Evolutionary conservation across 2,113 vertebrate genomes (phyloP), one percentile per base, ranked within the genome.

Genomic region (Gallinago paraguaiae): DNA sequence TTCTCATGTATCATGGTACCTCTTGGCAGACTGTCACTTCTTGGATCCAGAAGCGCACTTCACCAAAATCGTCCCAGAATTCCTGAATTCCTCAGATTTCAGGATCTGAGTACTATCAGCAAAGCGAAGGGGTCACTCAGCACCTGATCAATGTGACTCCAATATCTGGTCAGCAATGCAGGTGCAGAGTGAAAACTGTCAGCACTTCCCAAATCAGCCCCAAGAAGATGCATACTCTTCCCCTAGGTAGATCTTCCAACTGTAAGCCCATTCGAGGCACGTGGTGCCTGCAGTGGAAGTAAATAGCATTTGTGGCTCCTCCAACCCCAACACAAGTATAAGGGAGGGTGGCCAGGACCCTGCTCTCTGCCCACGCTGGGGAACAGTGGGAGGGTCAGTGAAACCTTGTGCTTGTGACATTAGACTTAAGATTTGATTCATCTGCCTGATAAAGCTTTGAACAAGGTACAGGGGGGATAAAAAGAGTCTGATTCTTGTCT

Each of bases 371-470:
- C 43, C 0, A 0, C 2, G 0, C 28, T 45, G 48, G 50, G 80
- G 27, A 91, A n/a, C 37, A 59, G 76, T 19, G 54, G 72, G 67
- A 74, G 28, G 76, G 75, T 83, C 5, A 25, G 63, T 6, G 11
- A 86, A 78, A 81, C 9, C 13, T 33, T 43, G n/a, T 0, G 7
- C 69, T 92, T 48, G 41, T 67, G 90, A 50, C 39, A 54, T 86
- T 84, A 74, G 72, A 14, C 46, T n/a, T 6, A 6, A 74, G 61
- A 78, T 83, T 71, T 89, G 81, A 90, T 86, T 88, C 51, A 71
- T 77, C 65, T 92, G 57, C 35, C 67, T 51, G 86, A 96, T 96
- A 96, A 96, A 86, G 81, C 72, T 92, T 71, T 86, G 88, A 93
- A 94, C 83, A 91, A 92, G 53, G 77, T 68, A 64, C 1, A 6